A percentile compares a stretch with the other conserved stretches of the same genome.
These are phyloP conservation scores for Papilio polyxenes DNA, from an alignment of 1,140 invertebrate genomes.

Conservation along the genomic window DNA sequence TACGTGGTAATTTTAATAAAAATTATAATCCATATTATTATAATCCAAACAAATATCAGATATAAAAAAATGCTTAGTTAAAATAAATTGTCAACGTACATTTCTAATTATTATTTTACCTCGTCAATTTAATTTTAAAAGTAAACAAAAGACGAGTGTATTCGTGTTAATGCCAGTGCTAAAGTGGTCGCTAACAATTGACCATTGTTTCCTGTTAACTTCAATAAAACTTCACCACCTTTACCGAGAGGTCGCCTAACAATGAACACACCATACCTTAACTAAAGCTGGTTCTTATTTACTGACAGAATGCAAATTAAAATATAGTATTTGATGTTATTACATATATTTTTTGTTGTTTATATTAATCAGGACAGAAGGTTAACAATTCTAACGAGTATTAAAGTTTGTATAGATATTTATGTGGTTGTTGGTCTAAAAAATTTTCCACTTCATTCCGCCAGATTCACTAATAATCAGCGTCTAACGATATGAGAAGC, in stretches of 20 bases:
- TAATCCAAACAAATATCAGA: no score
- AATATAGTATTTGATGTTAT: no score
- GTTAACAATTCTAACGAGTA: no score
- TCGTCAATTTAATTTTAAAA: neutral
- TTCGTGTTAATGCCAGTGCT: neutral
- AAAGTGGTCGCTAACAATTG: conserved; percentile 4
- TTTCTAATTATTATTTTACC: neutral
- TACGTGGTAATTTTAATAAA: no score
- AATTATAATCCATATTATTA: no score
- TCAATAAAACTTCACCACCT: neutral
- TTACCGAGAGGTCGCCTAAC: neutral
- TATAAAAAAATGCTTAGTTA: no score
- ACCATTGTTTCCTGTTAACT: neutral
- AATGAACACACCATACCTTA: neutral
- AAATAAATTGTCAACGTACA: neutral
- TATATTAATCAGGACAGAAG: no score
- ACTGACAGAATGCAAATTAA: neutral
- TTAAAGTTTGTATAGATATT: no score
- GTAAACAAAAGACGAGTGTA: neutral
- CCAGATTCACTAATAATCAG: neutral
- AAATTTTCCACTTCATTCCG: neutral
- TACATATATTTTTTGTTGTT: no score
- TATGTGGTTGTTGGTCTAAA: neutral
- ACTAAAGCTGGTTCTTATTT: neutral
- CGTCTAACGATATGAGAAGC: neutral